Evolutionary conservation across 2,888 invertebrate genomes (phyloP), one percentile per base, ranked within the genome.

Genomic region (Ophion ventricosus): DNA sequence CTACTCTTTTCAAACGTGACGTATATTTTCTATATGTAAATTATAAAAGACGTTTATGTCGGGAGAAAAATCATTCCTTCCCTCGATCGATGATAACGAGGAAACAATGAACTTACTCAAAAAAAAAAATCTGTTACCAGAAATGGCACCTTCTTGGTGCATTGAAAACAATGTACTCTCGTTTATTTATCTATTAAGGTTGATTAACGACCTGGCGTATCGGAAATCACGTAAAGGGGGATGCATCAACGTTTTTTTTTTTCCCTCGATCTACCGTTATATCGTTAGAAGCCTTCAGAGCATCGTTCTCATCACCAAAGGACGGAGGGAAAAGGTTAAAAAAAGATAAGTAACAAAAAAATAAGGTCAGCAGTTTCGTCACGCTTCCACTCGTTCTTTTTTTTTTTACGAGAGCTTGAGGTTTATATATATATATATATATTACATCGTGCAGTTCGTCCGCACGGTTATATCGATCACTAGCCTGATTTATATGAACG

Each of bases 391-490:
- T 8, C 26, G n/a, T 25, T 43, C 57, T 67, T 67, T 20, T 25
- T 43, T n/a, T n/a, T 25, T 26, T 26, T 66, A 29, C 26, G 61
- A 66, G 29, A 66, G 29, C 40, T 40, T 26, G 69, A 56, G 23
- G 17, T 69, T 1, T 54, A 29, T 75, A 69, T 43, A n/a, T n/a
- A n/a, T n/a, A n/a, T n/a, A n/a, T n/a, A n/a, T n/a, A n/a, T n/a
- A n/a, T n/a, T n/a, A 40, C 17, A 29, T 66, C 66, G 35, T 35
- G 35, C 59, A 57, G 56, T 26, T n/a, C 43, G 43, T 43, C 49
- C 77, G 59, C 67, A 59, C 57, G 29, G 29, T 69, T 59, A 73
- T 82, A 82, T 82, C 82, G 82, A 82, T 78, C 82, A 82, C 82
- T 40, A 61, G 78, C 73, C 67, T 67, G 77, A 73, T 61, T 69